These are phyloP conservation scores for Allygus modestus DNA, from an alignment of 2,888 invertebrate genomes.

Conservation along the genomic window DNA sequence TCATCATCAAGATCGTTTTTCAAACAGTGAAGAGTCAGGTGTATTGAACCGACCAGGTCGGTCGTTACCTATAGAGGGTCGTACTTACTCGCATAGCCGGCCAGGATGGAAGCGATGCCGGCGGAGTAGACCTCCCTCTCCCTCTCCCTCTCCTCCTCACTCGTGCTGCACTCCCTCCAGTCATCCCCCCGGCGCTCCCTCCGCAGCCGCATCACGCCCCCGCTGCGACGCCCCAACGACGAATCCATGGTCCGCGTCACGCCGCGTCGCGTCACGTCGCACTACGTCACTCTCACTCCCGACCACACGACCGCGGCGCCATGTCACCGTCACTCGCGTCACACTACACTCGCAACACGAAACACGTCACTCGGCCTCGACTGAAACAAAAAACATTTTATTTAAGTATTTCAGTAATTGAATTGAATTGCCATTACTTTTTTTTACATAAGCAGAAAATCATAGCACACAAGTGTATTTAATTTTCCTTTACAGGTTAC, in stretches of 20 bases:
- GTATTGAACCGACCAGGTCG: no score
- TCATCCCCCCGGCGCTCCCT: conserved; percentile 67
- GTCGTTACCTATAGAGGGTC: no score
- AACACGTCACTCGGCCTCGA: not conserved
- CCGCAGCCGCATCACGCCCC: conserved; percentile 64
- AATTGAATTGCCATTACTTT: no score
- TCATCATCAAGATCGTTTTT: no score
- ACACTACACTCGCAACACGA: not conserved
- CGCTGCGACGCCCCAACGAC: conserved; percentile 53
- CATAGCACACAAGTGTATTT: no score
- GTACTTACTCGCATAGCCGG: conserved; percentile 67
- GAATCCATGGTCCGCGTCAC: conserved; percentile 53
- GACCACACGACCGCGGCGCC: not conserved
- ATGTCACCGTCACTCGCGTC: conserved; percentile 42
- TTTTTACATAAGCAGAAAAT: no score
- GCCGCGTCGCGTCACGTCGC: conserved; percentile 7
- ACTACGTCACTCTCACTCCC: conserved; percentile 33
- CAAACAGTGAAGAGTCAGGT: no score
- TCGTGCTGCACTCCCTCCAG: conserved; percentile 68
- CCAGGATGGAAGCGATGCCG: conserved; percentile 67
- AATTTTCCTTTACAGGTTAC: no score
- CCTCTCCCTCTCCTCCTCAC: conserved; percentile 67
- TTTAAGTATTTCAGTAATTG: no score
- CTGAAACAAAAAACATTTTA: no score
- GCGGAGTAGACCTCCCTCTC: conserved; percentile 68